phyloP scores from a whole-genome alignment of 2,113 vertebrate genomes.

The Barbus barbus region DNA sequence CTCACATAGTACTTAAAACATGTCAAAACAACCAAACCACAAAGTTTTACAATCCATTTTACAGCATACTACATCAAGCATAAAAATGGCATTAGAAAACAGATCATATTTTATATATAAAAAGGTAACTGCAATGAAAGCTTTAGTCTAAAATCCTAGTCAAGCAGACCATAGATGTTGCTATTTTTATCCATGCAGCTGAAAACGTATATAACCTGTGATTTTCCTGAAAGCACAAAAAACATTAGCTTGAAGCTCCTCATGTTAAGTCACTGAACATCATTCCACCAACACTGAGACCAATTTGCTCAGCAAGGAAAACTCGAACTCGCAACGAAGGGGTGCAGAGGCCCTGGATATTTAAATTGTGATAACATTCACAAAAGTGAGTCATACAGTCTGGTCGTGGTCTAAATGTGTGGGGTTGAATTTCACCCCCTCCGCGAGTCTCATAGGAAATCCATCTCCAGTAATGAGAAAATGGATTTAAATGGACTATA shows the following conservation, averaged over 20 bases:
- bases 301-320: background rate
- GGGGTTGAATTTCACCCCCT: conserved; percentile 56
- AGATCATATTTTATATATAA: background rate
- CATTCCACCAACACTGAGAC: background rate
- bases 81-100: background rate
- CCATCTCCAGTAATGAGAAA: conserved; percentile 67
- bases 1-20: conserved; percentile 26
- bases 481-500: conserved; percentile 56
- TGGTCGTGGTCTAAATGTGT: conserved; percentile 58
- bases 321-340: background rate
- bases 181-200: background rate
- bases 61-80: background rate
- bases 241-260: background rate
- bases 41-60: background rate
- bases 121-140: background rate
- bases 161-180: background rate
- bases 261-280: background rate
- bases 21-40: conserved; percentile 2
- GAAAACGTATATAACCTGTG: background rate
- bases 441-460: conserved; percentile 58
- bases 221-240: background rate
- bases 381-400: conserved; percentile 41
- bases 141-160: background rate
- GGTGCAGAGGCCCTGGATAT: background rate
- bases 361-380: conserved; percentile 30